Base-by-base conservation (phyloP, 2,113 vertebrate genomes). In the Larimichthys polyactis region DNA sequence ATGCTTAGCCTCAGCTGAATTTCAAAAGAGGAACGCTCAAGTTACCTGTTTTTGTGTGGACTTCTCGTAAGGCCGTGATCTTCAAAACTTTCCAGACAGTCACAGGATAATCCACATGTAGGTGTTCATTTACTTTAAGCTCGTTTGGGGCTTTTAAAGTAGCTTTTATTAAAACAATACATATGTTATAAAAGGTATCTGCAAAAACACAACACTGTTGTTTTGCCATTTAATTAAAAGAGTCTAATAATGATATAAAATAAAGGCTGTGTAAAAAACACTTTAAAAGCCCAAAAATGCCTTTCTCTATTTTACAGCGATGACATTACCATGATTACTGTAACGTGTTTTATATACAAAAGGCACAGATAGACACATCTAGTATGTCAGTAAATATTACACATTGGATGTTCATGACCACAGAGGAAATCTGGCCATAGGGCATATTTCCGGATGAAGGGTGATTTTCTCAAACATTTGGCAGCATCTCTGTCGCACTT, bases 401-500 rank as follows among this genome's bases (percentile, higher is more conserved):
- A 99, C 15, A 85, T 95, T 19, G 96, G 97, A 2, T 96, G 92
- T 3, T 87, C 83, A 8, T 29, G 11, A 43, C 95, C 95, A 74
- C 98, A 99, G 17, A 97, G 65, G 66, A 96, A 94, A 59, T 94
- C 82, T 5, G 96, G 97, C 94, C 96, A 98, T 15, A 97, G 17
- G 19, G 94, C 63, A 17, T 96, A 95, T 75, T 89, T 95, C 2
- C 27, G 51, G 51, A 93, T 95, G 91, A 95, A 99, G 0, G 94
- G 82, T 0, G 96, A 93, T 81, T 87, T 88, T 71, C 93, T 90
- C 82, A 98, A 92, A 73, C 98, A 99, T 65, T 91, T 91, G 59
- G 96, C 96, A 24, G 95, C 90, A 66, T 97, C 94, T 87, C 90
- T 93, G 94, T 99, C 97, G 86, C 98, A 99, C 32, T 93, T 91